Evolutionary conservation across 2,113 vertebrate genomes (phyloP).

Genomic region (Mormoops blainvillei): DNA sequence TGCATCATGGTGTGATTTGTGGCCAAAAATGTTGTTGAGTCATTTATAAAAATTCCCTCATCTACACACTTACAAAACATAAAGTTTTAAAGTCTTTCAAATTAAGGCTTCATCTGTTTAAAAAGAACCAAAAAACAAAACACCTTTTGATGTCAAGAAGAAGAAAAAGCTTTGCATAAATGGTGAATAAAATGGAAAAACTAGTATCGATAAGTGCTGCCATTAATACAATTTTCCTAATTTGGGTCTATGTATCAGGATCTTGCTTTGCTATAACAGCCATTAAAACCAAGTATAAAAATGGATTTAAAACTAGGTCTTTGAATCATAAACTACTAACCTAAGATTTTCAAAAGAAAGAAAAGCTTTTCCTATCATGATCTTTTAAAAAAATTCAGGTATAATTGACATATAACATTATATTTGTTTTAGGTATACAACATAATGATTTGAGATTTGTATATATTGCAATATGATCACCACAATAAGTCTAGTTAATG

Average conservation of each 20-base stretch:
- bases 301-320: not conserved
- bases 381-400: not conserved
- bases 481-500: no score
- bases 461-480: not conserved
- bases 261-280: not conserved
- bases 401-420: not conserved
- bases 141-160: not conserved
- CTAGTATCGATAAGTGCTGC: not conserved
- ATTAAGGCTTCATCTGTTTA: not conserved
- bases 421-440: not conserved
- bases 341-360: not conserved
- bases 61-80: not conserved
- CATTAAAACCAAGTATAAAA: not conserved
- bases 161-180: not conserved
- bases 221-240: not conserved
- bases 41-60: not conserved
- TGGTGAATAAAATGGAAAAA: not conserved
- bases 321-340: not conserved
- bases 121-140: not conserved
- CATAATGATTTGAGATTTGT: not conserved
- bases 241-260: not conserved
- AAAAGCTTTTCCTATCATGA: not conserved
- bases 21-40: not conserved
- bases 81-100: not conserved
- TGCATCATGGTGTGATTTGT: not conserved